Conservation (phyloP, 2,113 vertebrate species). For the Saccopteryx leptura region DNA sequence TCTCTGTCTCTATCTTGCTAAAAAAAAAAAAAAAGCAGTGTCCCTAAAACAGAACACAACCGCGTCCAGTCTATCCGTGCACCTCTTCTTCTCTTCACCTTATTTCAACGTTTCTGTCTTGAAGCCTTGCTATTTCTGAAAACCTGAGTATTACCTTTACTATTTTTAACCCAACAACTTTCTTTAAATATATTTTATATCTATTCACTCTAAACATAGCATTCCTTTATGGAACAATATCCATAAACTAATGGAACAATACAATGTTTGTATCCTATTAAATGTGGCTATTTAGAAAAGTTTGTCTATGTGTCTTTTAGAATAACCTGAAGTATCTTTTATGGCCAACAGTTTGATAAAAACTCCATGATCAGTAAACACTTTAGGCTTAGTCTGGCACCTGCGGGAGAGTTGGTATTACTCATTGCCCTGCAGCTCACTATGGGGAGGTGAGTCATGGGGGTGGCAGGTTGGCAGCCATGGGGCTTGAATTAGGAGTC, state of each 20-base stretch:
- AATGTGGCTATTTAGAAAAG: neutral
- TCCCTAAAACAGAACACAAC: neutral
- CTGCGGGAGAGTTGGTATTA: neutral
- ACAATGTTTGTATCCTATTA: neutral
- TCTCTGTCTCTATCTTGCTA: no score
- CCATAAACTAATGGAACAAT: neutral
- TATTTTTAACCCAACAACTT: neutral
- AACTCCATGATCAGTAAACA: neutral
- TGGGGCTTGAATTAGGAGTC: neutral
- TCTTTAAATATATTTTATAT: neutral
- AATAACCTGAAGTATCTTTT: neutral
- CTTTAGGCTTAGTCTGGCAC: neutral
- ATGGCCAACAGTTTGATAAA: neutral
- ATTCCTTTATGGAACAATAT: neutral
- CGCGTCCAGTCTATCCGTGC: no score
- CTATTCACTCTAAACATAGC: neutral
- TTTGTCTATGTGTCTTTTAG: neutral
- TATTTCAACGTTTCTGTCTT: slow-evolving; percentile 5
- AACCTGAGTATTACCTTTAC: neutral
- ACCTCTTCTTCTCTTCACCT: neutral
- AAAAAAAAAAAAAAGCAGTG: neutral
- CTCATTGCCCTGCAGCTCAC: neutral
- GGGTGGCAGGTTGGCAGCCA: neutral
- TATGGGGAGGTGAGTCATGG: neutral
- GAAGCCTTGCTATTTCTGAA: neutral